Conservation (phyloP, 2,797 vertebrate genomes). For the Caiman crocodilus region DNA sequence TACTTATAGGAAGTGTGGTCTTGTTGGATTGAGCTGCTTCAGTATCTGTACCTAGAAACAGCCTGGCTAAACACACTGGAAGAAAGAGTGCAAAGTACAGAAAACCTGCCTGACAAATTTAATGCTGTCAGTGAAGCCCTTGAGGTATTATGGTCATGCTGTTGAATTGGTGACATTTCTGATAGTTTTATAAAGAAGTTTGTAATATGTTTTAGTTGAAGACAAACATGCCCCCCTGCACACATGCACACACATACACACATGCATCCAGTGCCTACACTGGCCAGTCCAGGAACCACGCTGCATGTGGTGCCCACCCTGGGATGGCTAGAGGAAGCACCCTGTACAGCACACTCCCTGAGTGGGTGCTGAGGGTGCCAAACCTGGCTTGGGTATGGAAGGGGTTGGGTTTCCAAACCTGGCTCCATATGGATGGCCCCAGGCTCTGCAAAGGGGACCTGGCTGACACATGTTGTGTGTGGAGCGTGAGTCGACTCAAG, state of each 20-base stretch:
- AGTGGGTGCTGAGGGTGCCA: no score
- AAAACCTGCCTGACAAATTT: constrained; percentile 86
- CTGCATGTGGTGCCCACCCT: neutral
- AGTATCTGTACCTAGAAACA: constrained; percentile 94
- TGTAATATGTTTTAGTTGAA: neutral
- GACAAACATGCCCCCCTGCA: neutral
- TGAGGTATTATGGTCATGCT: constrained; percentile 85
- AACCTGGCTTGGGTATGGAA: no score
- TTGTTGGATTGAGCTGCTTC: constrained; percentile 97
- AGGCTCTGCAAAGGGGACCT: no score
- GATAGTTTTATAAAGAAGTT: neutral
- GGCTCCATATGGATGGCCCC: no score
- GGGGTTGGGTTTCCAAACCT: no score
- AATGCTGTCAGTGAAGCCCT: constrained; percentile 88
- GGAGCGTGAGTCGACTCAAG: no score
- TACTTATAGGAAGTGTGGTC: constrained; percentile 94
- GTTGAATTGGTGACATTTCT: neutral
- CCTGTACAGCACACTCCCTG: no score
- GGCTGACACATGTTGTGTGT: no score
- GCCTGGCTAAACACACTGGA: constrained; percentile 91
- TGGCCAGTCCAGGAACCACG: no score
- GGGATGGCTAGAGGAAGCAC: no score
- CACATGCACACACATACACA: no score
- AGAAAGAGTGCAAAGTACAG: constrained; percentile 86
- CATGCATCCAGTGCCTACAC: no score